phyloP scores from a whole-genome alignment of 2,113 vertebrate genomes.

The Zosterops japonicus region DNA sequence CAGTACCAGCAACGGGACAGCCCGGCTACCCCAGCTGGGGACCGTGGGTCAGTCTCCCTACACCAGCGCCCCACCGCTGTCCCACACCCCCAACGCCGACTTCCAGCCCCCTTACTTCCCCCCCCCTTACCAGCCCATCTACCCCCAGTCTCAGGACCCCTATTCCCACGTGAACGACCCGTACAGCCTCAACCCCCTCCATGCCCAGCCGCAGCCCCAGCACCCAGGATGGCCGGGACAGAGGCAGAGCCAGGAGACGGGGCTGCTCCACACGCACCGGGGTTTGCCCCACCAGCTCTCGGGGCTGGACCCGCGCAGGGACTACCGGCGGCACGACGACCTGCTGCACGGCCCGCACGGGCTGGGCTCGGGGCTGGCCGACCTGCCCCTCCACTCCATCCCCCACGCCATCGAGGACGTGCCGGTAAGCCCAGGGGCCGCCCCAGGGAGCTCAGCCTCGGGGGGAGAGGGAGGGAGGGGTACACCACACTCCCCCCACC shows the following conservation, averaged over 20 bases:
- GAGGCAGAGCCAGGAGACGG: constrained; percentile 92
- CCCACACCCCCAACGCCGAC: no score
- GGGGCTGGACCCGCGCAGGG: constrained; percentile 85
- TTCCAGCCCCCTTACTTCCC: no score
- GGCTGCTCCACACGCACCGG: constrained; percentile 94
- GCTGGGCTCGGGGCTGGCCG: constrained; percentile 90
- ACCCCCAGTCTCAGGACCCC: constrained; percentile 97
- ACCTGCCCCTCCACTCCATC: constrained; percentile 94
- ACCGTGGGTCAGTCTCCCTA: no score
- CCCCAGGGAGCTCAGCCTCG: not conserved
- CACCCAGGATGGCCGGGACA: constrained; percentile 97
- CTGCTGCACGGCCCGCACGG: constrained; percentile 93
- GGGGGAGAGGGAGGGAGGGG: not conserved
- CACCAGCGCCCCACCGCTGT: no score
- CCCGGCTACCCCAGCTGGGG: no score
- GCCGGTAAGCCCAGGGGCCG: constrained; percentile 81
- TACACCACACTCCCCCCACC: no score
- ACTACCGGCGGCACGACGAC: constrained; percentile 94
- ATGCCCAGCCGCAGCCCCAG: constrained; percentile 93
- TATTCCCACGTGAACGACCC: constrained; percentile 99
- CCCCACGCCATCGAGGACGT: constrained; percentile 97
- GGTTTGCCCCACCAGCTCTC: constrained; percentile 94
- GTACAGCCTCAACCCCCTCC: constrained; percentile 95
- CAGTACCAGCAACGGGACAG: no score
- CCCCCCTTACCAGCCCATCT: constrained; percentile 89